Conservation (phyloP, 2,113 vertebrate species). For the Eubucco bourcierii region DNA sequence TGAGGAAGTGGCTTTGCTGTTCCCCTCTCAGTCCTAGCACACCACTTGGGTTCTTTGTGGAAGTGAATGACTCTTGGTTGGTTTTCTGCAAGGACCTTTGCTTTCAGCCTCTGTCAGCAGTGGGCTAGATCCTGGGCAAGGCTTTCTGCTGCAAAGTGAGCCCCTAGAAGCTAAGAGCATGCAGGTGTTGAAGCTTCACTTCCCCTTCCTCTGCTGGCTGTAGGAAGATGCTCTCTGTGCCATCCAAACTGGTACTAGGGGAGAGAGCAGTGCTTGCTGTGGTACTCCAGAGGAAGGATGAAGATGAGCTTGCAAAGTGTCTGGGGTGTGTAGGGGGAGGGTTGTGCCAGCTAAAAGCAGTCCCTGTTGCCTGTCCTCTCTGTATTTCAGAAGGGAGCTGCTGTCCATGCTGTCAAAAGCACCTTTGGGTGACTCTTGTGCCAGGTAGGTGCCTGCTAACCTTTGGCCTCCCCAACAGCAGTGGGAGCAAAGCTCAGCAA, state of each 20-base stretch:
- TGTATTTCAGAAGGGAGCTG: background rate
- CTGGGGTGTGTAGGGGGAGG: background rate
- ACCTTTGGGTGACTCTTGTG: accelerated
- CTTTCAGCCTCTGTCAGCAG: background rate
- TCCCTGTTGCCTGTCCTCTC: background rate
- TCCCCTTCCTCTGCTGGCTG: background rate
- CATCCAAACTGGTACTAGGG: background rate
- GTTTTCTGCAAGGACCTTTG: background rate
- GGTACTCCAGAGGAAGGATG: background rate
- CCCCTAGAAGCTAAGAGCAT: background rate
- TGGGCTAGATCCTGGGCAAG: background rate
- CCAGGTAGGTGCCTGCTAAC: accelerated
- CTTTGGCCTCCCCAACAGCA: background rate
- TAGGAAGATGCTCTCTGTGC: accelerated
- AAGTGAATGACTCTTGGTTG: background rate
- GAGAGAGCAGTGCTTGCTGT: background rate
- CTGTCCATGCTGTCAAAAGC: background rate
- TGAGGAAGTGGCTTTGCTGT: conserved; percentile 17
- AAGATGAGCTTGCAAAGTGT: accelerated
- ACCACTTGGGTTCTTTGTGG: background rate
- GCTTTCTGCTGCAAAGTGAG: accelerated
- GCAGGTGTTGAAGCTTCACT: background rate
- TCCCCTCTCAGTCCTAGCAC: background rate
- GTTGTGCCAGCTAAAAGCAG: background rate
- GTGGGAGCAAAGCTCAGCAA: background rate